Percentiles rank a stretch among this genome's conserved stretches.
Conservation (phyloP, 2,888 invertebrate species). For the Chrysolina americana region DNA sequence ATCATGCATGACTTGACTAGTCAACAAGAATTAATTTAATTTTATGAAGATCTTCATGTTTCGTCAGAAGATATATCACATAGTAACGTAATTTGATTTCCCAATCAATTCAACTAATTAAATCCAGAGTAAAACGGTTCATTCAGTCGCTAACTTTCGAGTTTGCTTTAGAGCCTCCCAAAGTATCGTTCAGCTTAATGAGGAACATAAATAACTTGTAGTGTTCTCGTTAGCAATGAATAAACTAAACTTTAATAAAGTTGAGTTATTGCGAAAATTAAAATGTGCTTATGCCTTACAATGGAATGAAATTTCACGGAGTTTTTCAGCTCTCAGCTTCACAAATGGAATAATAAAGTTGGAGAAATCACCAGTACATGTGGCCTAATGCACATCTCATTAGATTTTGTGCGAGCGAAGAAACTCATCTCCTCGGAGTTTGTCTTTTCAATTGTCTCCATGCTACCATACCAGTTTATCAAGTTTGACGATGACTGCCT, state of each 20-base stretch:
- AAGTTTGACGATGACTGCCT: too few species aligned
- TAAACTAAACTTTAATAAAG: not conserved
- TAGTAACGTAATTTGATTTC: not conserved
- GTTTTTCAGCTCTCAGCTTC: not conserved
- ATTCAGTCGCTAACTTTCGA: not conserved
- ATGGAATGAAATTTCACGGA: not conserved
- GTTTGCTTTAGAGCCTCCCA: not conserved
- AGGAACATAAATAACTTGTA: constrained; percentile 1
- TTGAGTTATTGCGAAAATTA: constrained; percentile 6
- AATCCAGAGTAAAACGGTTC: not conserved
- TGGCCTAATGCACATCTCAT: constrained; percentile 1
- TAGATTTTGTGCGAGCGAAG: not conserved
- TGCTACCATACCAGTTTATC: too few species aligned
- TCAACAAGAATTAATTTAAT: too few species aligned
- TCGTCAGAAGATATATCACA: too few species aligned
- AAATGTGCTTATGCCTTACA: constrained; percentile 5
- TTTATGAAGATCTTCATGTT: too few species aligned
- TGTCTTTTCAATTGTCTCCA: not conserved
- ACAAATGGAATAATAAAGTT: constrained; percentile 11
- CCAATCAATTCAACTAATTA: not conserved
- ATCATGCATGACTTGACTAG: too few species aligned
- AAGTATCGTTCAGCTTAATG: constrained; percentile 12
- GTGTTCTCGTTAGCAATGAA: constrained; percentile 9
- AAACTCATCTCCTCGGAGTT: not conserved
- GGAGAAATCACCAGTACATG: not conserved